Percentiles rank a stretch among this genome's conserved stretches.
Evolutionary conservation across 2,113 vertebrate species (phyloP).

Genomic region (Gobius niger): DNA sequence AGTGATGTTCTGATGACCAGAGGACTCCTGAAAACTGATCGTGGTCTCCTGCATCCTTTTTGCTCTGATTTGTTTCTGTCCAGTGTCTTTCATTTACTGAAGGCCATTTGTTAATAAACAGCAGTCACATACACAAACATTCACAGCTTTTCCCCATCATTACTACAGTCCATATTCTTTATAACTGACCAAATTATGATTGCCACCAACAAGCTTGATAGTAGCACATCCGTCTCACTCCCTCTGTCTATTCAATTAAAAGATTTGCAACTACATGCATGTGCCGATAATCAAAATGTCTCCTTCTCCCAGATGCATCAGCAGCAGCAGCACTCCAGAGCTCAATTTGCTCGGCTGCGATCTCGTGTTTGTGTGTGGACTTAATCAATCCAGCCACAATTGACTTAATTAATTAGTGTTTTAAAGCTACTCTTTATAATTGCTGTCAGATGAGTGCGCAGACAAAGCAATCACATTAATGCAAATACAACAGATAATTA

Average conservation of each 20-base stretch:
- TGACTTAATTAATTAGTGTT: constrained; percentile 80
- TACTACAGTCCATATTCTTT: constrained; percentile 46
- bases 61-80: constrained; percentile 66
- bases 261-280: constrained; percentile 80
- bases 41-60: constrained; percentile 69
- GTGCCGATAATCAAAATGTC: constrained; percentile 78
- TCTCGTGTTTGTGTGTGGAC: constrained; percentile 79
- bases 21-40: constrained; percentile 66
- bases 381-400: constrained; percentile 77
- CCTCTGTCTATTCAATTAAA: constrained; percentile 77
- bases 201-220: constrained; percentile 60
- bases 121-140: constrained; percentile 9
- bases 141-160: constrained; percentile 21
- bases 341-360: constrained; percentile 75
- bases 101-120: constrained; percentile 23
- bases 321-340: constrained; percentile 74
- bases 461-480: constrained; percentile 79
- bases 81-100: constrained; percentile 52
- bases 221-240: constrained; percentile 51
- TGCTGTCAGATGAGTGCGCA: constrained; percentile 76
- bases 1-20: constrained; percentile 60
- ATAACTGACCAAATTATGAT: constrained; percentile 67
- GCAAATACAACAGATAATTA: constrained; percentile 80
- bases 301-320: constrained; percentile 74
- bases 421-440: constrained; percentile 82